Evolutionary conservation across 2,113 vertebrate genomes (phyloP).

Genomic region (Cinclus mexicanus): DNA sequence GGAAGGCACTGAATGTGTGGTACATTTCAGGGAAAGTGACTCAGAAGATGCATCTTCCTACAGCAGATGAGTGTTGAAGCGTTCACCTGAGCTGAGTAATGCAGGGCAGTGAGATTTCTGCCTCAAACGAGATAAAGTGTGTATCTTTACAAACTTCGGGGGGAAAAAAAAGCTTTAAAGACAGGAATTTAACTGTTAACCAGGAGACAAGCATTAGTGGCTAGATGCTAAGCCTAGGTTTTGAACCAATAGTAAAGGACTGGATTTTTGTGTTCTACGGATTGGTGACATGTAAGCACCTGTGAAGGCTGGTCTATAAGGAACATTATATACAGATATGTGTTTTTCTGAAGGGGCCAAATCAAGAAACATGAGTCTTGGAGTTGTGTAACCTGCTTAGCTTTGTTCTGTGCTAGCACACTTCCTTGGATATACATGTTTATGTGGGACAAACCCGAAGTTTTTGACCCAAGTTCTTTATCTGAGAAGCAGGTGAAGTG

Average conservation of each 20-base stretch:
- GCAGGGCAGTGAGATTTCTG: background rate
- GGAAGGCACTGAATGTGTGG: fast-evolving
- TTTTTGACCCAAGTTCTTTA: background rate
- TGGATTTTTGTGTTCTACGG: background rate
- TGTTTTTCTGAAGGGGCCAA: background rate
- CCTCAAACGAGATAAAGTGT: no score
- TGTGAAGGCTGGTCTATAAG: fast-evolving
- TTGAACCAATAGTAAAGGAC: background rate
- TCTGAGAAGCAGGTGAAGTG: background rate
- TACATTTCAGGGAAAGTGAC: background rate
- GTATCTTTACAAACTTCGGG: background rate
- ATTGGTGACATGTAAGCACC: background rate
- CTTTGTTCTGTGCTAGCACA: background rate
- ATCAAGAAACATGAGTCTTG: background rate
- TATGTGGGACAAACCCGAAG: no score
- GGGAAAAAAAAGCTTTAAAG: background rate
- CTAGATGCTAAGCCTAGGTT: background rate
- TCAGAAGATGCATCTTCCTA: background rate
- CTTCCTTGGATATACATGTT: background rate
- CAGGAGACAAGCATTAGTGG: no score
- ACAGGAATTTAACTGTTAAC: background rate
- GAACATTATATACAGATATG: fast-evolving
- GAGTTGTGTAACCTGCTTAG: background rate
- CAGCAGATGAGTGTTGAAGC: background rate
- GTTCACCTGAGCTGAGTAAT: background rate